Base-by-base conservation (phyloP, 2,797 vertebrate species). In the Bufotes viridis region DNA sequence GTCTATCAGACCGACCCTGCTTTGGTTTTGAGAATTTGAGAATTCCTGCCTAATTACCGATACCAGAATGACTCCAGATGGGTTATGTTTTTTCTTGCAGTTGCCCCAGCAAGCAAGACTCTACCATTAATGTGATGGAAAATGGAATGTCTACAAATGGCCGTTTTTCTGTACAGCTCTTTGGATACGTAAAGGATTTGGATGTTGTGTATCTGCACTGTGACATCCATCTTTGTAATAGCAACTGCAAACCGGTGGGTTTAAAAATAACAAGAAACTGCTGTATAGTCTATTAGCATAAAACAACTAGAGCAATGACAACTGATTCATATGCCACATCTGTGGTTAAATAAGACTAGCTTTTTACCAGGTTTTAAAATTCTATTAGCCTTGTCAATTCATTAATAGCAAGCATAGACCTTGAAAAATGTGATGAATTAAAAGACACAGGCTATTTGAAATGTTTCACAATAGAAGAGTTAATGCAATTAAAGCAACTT, bases 151-250 rank as follows among this genome's bases (percentile, higher is more conserved):
- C 95, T 24, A 87, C 90, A 0, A 88, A 72, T 65, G 94, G 93
- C 79, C 93, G 90, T 10, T 97, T 96, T 93, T 92, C 93, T 3
- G 91, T 95, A 15, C 91, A 95, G 90, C 90, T 96, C 84, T 95
- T 95, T 90, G 90, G 91, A 87, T 90, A 92, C 80, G 75, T 92
- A 69, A 90, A 91, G 4, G 78, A 94, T 84, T 91, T 94, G 57
- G 80, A 90, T 72, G 82, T 92, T 0, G 87, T 94, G 15, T 96
- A 91, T 89, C 92, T 96, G 69, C 95, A 96, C 49, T 96, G 95
- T 82, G 91, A 92, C 86, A 88, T 96, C 72, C 91, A 89, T 34
- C 90, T 96, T 80, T 96, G 96, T 81, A 91, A 96, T 20, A 51
- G 22, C 20, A 18, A 29, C 34, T 85, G 83, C 57, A 24, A 70